A percentile compares a stretch with the other conserved stretches of the same genome.
These are phyloP conservation scores for Melanotaenia maccullochi DNA, from an alignment of 2,797 vertebrate genomes.

Conservation along the genomic window DNA sequence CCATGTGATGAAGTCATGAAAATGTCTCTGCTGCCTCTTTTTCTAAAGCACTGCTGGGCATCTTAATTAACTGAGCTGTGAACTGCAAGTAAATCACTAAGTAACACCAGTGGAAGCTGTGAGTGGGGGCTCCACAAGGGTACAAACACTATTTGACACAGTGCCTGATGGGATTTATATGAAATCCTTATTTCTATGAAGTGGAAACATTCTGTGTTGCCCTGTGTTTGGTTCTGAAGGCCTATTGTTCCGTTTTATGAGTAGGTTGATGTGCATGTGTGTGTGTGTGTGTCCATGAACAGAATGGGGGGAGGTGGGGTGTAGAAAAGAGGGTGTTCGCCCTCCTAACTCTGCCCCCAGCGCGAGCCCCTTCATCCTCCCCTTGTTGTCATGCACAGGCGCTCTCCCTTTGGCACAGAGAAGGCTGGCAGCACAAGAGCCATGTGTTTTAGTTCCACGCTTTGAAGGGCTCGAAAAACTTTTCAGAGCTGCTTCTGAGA, in stretches of 20 bases:
- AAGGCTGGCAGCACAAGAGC: slow-evolving; percentile 77
- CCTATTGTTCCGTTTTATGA: slow-evolving; percentile 51
- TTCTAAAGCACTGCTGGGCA: slow-evolving; percentile 68
- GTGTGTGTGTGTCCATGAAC: slow-evolving; percentile 42
- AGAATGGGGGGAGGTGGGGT: slow-evolving; percentile 14
- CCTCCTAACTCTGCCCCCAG: slow-evolving; percentile 74
- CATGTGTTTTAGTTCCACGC: slow-evolving; percentile 79
- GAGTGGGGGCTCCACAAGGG: slow-evolving; percentile 37
- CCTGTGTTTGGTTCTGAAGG: slow-evolving; percentile 32
- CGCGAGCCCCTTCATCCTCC: slow-evolving; percentile 77
- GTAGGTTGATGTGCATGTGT: slow-evolving; percentile 52
- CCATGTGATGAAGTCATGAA: slow-evolving; percentile 48
- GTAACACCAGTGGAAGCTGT: slow-evolving; percentile 27
- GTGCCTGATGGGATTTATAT: slow-evolving; percentile 5
- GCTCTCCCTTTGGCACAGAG: slow-evolving; percentile 76
- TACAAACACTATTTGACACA: slow-evolving; percentile 29
- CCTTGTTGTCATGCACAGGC: slow-evolving; percentile 86
- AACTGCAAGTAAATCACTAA: slow-evolving; percentile 44
- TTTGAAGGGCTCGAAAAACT: slow-evolving; percentile 78
- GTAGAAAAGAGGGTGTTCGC: slow-evolving; percentile 58
- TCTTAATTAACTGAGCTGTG: slow-evolving; percentile 74
- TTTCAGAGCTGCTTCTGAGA: slow-evolving; percentile 66
- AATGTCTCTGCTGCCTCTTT: slow-evolving; percentile 58
- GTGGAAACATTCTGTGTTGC: slow-evolving; percentile 36
- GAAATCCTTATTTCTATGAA: slow-evolving; percentile 15